Evolutionary conservation across 2,113 vertebrate species (phyloP), one percentile per base, ranked within the genome.

Genomic region (Vimba vimba): DNA sequence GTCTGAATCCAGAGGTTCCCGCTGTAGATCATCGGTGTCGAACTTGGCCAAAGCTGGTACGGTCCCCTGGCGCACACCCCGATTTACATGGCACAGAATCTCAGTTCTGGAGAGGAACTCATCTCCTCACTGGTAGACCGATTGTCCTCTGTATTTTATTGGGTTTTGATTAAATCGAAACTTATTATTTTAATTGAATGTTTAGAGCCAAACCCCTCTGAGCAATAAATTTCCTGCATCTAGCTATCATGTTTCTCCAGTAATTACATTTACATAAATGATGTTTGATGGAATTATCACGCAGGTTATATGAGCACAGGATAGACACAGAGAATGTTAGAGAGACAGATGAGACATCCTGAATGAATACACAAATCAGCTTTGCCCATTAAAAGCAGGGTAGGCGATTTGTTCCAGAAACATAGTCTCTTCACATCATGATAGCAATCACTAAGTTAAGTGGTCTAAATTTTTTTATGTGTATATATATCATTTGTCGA

Each of bases 261-360:
- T 97, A 98, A 98, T 98, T 97, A 96, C 97, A 98, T 98, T 99
- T 98, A 97, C 97, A 98, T 98, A 98, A 98, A 97, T 97, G 94
- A 97, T 97, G 96, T 96, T 96, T 95, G 94, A 93, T 94, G 96
- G 96, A 97, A 97, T 97, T 95, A 97, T 95, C 94, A 93, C 94
- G 95, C 94, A 93, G 96, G 95, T 94, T 93, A 93, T 95, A 94
- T 68, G 78, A 87, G 94, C 89, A 89, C 93, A 92, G 90, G 92
- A 93, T 95, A 94, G 91, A 93, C 95, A 94, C 95, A 93, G 84
- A 79, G 75, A 87, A 66, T 84, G 87, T 45, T 36, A 68, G 39
- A 60, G 75, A 59, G 62, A 83, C 79, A 94, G 94, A 95, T 95
- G 94, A 94, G 94, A 23, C 33, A 23, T 66, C 57, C 82, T 43